These are phyloP conservation scores for Spondyliosoma cantharus DNA, from an alignment of 2,797 vertebrate species.

Conservation along the genomic window DNA sequence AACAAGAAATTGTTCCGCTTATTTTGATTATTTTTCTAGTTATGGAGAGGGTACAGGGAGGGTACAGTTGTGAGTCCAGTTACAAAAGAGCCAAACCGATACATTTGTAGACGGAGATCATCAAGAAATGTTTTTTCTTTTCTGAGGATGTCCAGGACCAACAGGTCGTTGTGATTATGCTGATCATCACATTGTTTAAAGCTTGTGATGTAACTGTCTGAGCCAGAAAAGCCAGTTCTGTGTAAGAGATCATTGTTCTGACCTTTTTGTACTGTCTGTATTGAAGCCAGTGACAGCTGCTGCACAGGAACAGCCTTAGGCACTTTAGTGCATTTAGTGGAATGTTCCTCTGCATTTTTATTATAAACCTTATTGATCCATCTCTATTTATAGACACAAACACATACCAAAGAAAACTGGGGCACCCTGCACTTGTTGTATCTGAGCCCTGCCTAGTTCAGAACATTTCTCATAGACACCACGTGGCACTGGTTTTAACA, in stretches of 20 bases:
- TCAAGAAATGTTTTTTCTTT: slow-evolving; percentile 6
- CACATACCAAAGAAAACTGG: not conserved
- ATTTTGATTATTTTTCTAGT: not conserved
- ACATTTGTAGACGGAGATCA: not conserved
- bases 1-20: not conserved
- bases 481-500: not conserved
- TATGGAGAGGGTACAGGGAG: not conserved
- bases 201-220: not conserved
- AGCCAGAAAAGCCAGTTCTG: slow-evolving; percentile 7
- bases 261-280: not conserved
- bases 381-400: not conserved
- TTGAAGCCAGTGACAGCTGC: not conserved
- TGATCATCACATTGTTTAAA: not conserved
- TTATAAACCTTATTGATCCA: not conserved
- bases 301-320: no score
- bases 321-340: not conserved
- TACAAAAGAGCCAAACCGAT: not conserved
- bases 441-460: not conserved
- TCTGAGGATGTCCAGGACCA: not conserved
- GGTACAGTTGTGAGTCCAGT: not conserved
- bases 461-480: not conserved
- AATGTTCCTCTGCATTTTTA: not conserved
- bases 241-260: not conserved
- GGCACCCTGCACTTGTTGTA: not conserved
- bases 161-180: not conserved